Conservation (phyloP, 2,888 invertebrate genomes). For the Oligia strigilis region DNA sequence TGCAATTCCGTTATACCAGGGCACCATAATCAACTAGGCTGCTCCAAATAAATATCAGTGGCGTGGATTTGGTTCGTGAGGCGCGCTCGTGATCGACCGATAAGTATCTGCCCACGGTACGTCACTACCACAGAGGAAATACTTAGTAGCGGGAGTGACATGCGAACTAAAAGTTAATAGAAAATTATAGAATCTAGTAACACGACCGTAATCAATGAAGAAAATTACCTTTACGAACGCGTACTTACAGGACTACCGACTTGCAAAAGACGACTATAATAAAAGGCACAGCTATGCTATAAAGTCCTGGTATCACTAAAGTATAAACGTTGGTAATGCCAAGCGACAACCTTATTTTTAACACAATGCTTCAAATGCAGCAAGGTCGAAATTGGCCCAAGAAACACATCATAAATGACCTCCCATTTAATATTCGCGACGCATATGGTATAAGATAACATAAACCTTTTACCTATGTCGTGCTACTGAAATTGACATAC, state of each 20-base stretch:
- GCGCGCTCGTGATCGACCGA: constrained; percentile 71
- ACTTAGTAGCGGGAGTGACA: constrained; percentile 60
- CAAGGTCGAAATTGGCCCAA: constrained; percentile 1
- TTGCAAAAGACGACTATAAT: not conserved
- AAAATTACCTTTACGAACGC: constrained; percentile 17
- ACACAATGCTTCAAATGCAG: not conserved
- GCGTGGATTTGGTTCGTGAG: constrained; percentile 70
- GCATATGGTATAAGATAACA: not conserved
- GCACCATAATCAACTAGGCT: constrained; percentile 59
- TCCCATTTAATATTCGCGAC: constrained; percentile 27
- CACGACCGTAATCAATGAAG: constrained; percentile 33
- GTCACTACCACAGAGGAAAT: constrained; percentile 60
- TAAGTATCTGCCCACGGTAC: constrained; percentile 72
- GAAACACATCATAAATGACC: not conserved
- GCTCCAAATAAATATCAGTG: constrained; percentile 69
- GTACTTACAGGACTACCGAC: not conserved
- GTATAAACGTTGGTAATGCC: not conserved
- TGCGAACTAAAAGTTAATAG: constrained; percentile 61
- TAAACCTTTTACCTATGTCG: constrained; percentile 1
- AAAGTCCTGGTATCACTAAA: not conserved
- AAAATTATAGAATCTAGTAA: constrained; percentile 46
- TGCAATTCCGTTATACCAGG: constrained; percentile 58
- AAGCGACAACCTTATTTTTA: not conserved
- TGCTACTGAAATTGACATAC: constrained; percentile 39
- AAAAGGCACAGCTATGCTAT: not conserved